A percentile compares a stretch with the other conserved stretches of the same genome.
Evolutionary conservation across 2,888 invertebrate species (phyloP).

Genomic region (Lagria hirta): DNA sequence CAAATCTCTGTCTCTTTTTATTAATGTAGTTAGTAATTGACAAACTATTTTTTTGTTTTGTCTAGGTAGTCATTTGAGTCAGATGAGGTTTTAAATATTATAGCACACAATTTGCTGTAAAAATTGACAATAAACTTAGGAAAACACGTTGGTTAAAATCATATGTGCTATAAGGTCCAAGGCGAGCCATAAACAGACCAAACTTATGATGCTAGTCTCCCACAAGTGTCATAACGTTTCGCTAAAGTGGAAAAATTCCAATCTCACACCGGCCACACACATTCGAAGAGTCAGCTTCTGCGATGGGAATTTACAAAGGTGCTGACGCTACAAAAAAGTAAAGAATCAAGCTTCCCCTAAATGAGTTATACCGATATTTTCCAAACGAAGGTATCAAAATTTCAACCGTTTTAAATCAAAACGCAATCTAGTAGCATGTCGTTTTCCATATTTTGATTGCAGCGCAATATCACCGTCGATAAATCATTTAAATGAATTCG

Average conservation of each 20-base stretch:
- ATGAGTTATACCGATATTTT: slow-evolving; percentile 4
- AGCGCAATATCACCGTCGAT: slow-evolving; percentile 38
- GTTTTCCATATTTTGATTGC: slow-evolving; percentile 42
- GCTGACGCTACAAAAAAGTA: too few relatives aligned
- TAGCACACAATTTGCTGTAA: not conserved
- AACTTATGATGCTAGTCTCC: slow-evolving; percentile 25
- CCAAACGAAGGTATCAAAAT: slow-evolving; percentile 1
- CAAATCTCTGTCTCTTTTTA: too few relatives aligned
- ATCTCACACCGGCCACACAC: slow-evolving; percentile 12
- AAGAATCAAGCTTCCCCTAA: not conserved
- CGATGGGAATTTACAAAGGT: slow-evolving; percentile 11
- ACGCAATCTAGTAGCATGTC: slow-evolving; percentile 38
- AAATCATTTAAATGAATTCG: slow-evolving; percentile 40
- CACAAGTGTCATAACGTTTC: slow-evolving; percentile 23
- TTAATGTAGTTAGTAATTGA: too few relatives aligned
- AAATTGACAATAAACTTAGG: too few relatives aligned
- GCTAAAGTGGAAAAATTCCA: slow-evolving; percentile 22
- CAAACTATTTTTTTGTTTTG: too few relatives aligned
- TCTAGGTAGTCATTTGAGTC: too few relatives aligned
- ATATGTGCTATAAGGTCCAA: too few relatives aligned
- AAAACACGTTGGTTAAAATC: too few relatives aligned
- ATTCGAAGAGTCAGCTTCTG: not conserved
- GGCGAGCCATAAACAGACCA: slow-evolving; percentile 24
- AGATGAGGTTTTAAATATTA: too few relatives aligned
- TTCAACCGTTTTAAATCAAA: slow-evolving; percentile 37